A percentile compares a stretch with the other conserved stretches of the same genome.
phyloP scores from a whole-genome alignment of 2,888 invertebrate genomes.

The Amphipoea oculea region DNA sequence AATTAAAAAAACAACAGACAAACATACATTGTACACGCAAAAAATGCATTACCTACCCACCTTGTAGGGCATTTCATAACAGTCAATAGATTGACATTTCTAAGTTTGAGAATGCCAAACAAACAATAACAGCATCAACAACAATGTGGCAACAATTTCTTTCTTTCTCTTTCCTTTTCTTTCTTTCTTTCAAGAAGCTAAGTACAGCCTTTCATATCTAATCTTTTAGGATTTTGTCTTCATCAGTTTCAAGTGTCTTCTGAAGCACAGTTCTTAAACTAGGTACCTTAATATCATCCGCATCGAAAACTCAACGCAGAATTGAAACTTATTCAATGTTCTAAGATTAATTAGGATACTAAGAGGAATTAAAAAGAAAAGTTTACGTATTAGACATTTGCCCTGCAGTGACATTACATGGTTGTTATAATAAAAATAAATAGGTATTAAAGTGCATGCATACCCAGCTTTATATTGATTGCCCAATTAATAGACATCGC shows the following conservation, averaged over 20 bases:
- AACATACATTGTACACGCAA: not conserved
- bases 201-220: not conserved
- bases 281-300: too few relatives aligned
- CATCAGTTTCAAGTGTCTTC: not conserved
- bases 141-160: not conserved
- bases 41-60: not conserved
- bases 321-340: not conserved
- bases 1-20: not conserved
- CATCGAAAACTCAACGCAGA: not conserved
- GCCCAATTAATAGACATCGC: slow-evolving; percentile 69
- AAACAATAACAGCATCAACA: not conserved
- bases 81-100: not conserved
- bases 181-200: not conserved
- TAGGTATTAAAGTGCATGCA: not conserved
- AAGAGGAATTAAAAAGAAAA: not conserved
- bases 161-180: too few relatives aligned
- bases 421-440: not conserved
- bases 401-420: not conserved
- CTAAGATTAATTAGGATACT: not conserved
- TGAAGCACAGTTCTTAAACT: not conserved
- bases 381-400: not conserved
- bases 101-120: not conserved
- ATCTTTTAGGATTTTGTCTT: not conserved
- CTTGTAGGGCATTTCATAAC: not conserved
- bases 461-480: slow-evolving; percentile 62